These are phyloP conservation scores for Hydropsyche tenuis DNA, from an alignment of 1,140 invertebrate species.

Conservation along the genomic window DNA sequence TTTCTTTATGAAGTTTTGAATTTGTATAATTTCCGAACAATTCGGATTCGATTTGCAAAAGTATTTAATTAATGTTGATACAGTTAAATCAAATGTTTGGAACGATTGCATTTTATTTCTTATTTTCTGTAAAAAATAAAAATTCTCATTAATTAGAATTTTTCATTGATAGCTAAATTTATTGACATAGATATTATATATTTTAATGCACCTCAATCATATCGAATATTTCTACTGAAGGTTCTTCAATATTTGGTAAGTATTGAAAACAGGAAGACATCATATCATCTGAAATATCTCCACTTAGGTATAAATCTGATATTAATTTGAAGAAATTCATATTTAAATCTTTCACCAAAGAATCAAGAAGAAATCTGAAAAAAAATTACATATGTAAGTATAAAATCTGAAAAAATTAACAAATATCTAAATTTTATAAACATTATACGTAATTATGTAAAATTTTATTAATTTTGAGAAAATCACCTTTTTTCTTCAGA, in stretches of 20 bases:
- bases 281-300: not conserved
- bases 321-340: not conserved
- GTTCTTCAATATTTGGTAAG: conserved; percentile 13
- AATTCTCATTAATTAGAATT: too few relatives aligned
- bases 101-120: not conserved
- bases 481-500: not conserved
- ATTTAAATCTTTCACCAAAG: not conserved
- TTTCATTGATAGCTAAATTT: not conserved
- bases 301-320: not conserved
- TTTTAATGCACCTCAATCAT: conserved; percentile 17
- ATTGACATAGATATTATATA: not conserved
- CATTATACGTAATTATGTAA: not conserved
- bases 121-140: conserved; percentile 34
- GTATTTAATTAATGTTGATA: conserved; percentile 32
- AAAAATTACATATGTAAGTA: too few relatives aligned
- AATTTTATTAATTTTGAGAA: not conserved
- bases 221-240: conserved; percentile 1
- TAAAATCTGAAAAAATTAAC: too few relatives aligned
- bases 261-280: not conserved
- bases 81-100: not conserved
- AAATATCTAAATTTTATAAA: too few relatives aligned
- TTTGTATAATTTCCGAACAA: conserved; percentile 8
- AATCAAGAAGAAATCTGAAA: not conserved
- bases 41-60: conserved; percentile 22
- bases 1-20: conserved; percentile 15